These are phyloP conservation scores for Brenthis ino DNA, from an alignment of 2,888 invertebrate genomes.

Conservation along the genomic window DNA sequence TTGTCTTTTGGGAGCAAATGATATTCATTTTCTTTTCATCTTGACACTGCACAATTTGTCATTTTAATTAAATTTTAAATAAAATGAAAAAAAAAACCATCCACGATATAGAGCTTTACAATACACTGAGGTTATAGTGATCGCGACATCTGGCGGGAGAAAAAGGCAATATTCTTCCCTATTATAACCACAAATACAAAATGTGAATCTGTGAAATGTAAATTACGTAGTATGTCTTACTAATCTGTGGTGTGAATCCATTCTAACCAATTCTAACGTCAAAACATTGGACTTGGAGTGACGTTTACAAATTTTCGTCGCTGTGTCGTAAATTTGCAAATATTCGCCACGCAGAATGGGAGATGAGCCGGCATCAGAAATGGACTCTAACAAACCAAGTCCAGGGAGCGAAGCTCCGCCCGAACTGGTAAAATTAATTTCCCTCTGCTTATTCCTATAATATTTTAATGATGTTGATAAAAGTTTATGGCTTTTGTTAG, in stretches of 20 bases:
- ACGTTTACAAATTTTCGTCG: constrained; percentile 79
- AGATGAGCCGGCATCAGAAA: constrained; percentile 68
- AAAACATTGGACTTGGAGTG: constrained; percentile 76
- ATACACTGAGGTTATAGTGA: too few relatives aligned
- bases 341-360: constrained; percentile 78
- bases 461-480: constrained; percentile 42
- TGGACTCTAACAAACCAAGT: constrained; percentile 62
- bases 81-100: too few relatives aligned
- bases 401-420: constrained; percentile 54
- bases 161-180: too few relatives aligned
- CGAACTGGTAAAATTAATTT: constrained; percentile 57
- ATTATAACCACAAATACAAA: constrained; percentile 24
- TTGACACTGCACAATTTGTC: too few relatives aligned
- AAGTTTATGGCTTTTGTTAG: constrained; percentile 58
- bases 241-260: too few relatives aligned
- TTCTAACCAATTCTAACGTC: constrained; percentile 23
- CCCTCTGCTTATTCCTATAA: constrained; percentile 26
- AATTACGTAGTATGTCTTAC: constrained; percentile 5
- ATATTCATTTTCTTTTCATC: too few relatives aligned
- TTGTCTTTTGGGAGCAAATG: too few relatives aligned
- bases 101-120: too few relatives aligned
- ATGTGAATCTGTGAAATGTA: constrained; percentile 12
- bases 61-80: too few relatives aligned
- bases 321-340: constrained; percentile 63
- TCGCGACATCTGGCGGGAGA: too few relatives aligned